Base-by-base conservation (phyloP, 2,888 invertebrate genomes). In the Metallyticus violacea region DNA sequence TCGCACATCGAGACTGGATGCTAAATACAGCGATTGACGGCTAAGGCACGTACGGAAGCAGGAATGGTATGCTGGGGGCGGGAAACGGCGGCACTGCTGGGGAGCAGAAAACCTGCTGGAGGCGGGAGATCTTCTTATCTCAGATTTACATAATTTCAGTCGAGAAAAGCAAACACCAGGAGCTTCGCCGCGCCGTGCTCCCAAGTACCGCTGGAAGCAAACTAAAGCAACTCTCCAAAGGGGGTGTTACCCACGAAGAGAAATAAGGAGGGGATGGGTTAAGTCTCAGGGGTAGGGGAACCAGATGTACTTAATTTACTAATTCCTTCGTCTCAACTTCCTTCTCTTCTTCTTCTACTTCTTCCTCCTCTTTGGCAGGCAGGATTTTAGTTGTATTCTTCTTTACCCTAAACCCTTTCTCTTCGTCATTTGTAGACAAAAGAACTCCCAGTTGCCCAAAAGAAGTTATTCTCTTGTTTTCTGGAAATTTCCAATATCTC, bases 11-110 rank as follows among this genome's bases (percentile, higher is more conserved):
- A 62, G 40, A 62, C 40, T 4, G 40, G 40, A 77, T 28, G 76
- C 84, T 86, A 85, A 86, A 85, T 86, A 79, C 85, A 85, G 7
- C 81, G 86, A 86, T 86, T 80, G 85, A 81, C 85, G 86, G 79
- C 25, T 85, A 25, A 79, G 76, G 86, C 86, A 86, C 86, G 86
- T 80, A 85, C 86, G 79, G n/a, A 26, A 27, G 29, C 40, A 62
- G 40, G 40, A 62, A 62, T 62, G 27, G 83, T 9, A 15, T 85
- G 27, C 79, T 6, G 78, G 28, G 25, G 5, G 28, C 78, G 29
- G 85, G 27, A 6, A 79, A 9, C 26, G 9, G 29, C 28, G 9
- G n/a, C 30, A 77, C 78, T 77, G 26, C n/a, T n/a, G n/a, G n/a
- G n/a, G n/a, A n/a, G n/a, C n/a, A n/a, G n/a, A n/a, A n/a, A n/a